phyloP scores from a whole-genome alignment of 2,113 vertebrate genomes.

The Pavo muticus region DNA sequence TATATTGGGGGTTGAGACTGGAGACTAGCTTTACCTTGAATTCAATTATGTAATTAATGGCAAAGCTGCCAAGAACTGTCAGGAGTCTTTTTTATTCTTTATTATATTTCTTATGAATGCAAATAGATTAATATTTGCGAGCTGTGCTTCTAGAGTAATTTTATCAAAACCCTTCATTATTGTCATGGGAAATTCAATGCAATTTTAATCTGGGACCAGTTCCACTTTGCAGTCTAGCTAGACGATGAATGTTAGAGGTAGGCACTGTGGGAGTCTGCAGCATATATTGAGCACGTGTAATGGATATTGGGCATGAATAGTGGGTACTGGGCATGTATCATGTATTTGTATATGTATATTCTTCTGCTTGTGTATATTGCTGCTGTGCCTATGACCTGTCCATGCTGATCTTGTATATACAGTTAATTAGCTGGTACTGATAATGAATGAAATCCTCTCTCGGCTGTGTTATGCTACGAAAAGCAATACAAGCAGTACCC shows the following conservation, averaged over 20 bases:
- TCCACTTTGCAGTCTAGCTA: neutral
- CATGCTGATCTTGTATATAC: neutral
- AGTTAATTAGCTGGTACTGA: neutral
- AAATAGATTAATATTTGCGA: conserved; percentile 5
- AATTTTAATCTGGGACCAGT: neutral
- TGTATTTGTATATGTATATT: neutral
- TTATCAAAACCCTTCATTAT: neutral
- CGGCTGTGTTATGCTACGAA: neutral
- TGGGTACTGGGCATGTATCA: neutral
- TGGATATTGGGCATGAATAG: neutral
- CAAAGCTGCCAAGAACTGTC: neutral
- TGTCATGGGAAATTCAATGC: neutral
- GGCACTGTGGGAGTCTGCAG: neutral
- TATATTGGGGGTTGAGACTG: neutral
- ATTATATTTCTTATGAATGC: neutral
- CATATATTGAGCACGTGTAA: fast-evolving
- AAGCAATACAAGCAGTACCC: fast-evolving
- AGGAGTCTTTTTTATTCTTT: neutral
- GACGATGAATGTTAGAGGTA: neutral
- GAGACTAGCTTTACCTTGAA: neutral
- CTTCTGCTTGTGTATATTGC: neutral
- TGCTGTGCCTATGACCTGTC: neutral
- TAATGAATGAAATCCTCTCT: neutral
- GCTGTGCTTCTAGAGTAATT: conserved; percentile 31
- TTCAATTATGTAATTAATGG: neutral